Base-by-base conservation (phyloP, 2,113 vertebrate species). In the Coracopsis vasa region DNA sequence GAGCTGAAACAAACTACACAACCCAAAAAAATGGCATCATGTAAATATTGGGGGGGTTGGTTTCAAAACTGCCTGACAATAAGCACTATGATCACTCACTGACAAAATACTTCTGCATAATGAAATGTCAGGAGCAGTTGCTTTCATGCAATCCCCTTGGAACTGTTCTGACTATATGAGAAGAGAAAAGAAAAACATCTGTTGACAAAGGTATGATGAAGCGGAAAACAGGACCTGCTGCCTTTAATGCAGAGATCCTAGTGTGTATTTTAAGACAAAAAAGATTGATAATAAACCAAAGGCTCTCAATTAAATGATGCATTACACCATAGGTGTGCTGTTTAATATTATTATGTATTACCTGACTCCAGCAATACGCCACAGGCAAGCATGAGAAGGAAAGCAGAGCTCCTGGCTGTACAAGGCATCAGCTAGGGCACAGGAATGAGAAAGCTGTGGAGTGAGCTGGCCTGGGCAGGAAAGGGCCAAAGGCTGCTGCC, bases 1-100 rank as follows among this genome's bases (percentile, higher is more conserved):
- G 74, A 92, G 92, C 90, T 91, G 90, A 93, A 97, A 96, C 86
- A 86, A 95, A 91, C 92, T 39, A 60, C 50, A 80, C 80, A 95
- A 92, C 95, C 88, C 83, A 93, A 96, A 88, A 66, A 77, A 79
- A 92, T 0, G 1, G 73, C 58, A 92, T 93, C 92, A 96, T 94
- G 94, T 91, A 97, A 97, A 96, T 95, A 96, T 58, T 84, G 56
- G 56, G 23, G 1, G 15, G 53, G 20, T 88, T 87, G 64, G 94
- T 95, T 96, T 74, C 70, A 86, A 83, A 96, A 92, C 51, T 93
- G 62, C 62, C 60, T 87, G 80, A 80, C 92, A 94, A 79, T 89
- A 94, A 91, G 56, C 71, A 80, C 82, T 83, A 39, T 95, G 90
- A 94, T 94, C 92, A 94, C 45, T 87, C 89, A 69, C 41, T 88